Conservation (phyloP, 2,797 vertebrate genomes). For the Etheostoma perlongum region DNA sequence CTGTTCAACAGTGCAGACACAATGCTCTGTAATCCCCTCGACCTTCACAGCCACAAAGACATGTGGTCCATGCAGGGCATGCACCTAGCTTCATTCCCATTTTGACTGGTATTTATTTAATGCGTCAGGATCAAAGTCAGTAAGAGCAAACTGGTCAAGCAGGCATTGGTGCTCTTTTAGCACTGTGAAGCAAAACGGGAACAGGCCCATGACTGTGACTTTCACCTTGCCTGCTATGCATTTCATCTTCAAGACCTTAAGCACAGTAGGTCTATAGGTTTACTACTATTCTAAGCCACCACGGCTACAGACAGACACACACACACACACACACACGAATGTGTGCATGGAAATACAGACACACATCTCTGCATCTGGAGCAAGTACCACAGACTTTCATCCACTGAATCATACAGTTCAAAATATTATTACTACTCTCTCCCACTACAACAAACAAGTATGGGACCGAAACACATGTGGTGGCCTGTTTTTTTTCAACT, state of each 20-base stretch:
- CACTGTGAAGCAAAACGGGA: constrained; percentile 2
- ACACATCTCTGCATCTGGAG: constrained; percentile 26
- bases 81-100: constrained; percentile 48
- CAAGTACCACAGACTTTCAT: not conserved
- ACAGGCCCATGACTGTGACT: constrained; percentile 6
- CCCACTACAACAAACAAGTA: constrained; percentile 26
- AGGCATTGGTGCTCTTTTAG: not conserved
- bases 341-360: not conserved
- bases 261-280: constrained; percentile 9
- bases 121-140: constrained; percentile 26
- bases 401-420: constrained; percentile 10
- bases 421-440: constrained; percentile 44
- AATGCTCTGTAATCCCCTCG: constrained; percentile 76
- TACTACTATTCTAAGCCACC: constrained; percentile 8
- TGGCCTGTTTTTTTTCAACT: constrained; percentile 23
- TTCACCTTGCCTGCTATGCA: constrained; percentile 15
- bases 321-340: not conserved
- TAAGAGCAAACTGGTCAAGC: constrained; percentile 32
- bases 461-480: constrained; percentile 35
- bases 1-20: constrained; percentile 82
- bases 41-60: constrained; percentile 64
- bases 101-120: constrained; percentile 43
- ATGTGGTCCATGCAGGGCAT: constrained; percentile 40
- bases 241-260: constrained; percentile 23
- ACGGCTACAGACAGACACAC: not conserved